These are phyloP conservation scores for Hofmannophila pseudospretella DNA, from an alignment of 2,888 invertebrate species.

Conservation along the genomic window DNA sequence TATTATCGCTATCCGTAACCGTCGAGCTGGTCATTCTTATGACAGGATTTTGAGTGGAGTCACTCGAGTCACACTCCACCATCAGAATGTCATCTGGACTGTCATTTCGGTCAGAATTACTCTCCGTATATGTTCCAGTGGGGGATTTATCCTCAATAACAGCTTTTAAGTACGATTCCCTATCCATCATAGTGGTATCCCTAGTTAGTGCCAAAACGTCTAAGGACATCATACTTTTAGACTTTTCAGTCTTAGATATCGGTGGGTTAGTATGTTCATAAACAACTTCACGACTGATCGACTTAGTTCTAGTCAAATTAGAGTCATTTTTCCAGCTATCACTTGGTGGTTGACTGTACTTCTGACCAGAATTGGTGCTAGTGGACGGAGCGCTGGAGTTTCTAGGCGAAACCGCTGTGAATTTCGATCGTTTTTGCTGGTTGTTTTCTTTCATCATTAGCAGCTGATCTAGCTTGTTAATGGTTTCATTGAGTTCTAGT, in stretches of 20 bases:
- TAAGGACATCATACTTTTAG: constrained; percentile 71
- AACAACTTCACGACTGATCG: constrained; percentile 57
- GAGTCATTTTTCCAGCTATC: constrained; percentile 47
- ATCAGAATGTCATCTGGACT: constrained; percentile 67
- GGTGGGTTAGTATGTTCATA: constrained; percentile 52
- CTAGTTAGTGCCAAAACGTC: constrained; percentile 63
- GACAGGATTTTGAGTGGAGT: constrained; percentile 65
- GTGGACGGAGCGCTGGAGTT: constrained; percentile 64
- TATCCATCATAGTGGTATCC: constrained; percentile 58
- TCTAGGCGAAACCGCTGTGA: constrained; percentile 52
- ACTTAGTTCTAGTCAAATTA: constrained; percentile 51
- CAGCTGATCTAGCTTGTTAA: constrained; percentile 86
- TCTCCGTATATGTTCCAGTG: constrained; percentile 66
- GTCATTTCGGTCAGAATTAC: constrained; percentile 67
- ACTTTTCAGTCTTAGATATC: constrained; percentile 55
- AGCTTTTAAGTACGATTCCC: constrained; percentile 66
- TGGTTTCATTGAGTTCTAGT: constrained; percentile 84
- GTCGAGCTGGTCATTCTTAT: constrained; percentile 71
- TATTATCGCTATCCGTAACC: constrained; percentile 65
- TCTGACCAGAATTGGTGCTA: constrained; percentile 45
- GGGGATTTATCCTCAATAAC: constrained; percentile 72
- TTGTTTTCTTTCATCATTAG: constrained; percentile 82
- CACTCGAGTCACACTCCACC: constrained; percentile 71
- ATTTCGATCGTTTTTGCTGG: constrained; percentile 73
- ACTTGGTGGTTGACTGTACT: constrained; percentile 44